A percentile compares a stretch with the other conserved stretches of the same genome.
Evolutionary conservation across 1,140 invertebrate genomes (phyloP).

Genomic region (Glomeris maerens): DNA sequence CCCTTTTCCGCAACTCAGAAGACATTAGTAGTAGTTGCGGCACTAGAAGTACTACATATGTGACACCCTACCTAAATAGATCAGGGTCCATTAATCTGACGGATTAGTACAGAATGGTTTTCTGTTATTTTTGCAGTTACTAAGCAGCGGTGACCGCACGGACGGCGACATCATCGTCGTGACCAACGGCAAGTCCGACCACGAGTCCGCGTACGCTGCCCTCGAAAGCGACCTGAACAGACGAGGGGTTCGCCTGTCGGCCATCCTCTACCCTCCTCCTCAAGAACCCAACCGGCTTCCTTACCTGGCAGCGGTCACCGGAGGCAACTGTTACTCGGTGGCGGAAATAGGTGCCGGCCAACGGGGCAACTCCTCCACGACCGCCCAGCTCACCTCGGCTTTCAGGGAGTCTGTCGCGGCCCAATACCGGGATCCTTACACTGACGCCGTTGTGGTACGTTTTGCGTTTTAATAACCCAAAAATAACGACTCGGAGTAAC

Average conservation of each 20-base stretch:
- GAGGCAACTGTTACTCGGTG: neutral
- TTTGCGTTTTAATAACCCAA: neutral
- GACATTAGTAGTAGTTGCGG: no score
- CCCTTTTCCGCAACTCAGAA: no score
- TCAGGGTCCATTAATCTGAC: no score
- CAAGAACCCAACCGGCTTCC: neutral
- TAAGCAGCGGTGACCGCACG: no score
- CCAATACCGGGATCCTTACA: neutral
- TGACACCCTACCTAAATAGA: no score
- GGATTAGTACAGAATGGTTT: no score
- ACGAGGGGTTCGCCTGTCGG: neutral
- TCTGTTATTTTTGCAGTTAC: no score
- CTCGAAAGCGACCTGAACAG: neutral
- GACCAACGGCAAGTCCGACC: neutral
- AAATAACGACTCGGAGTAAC: no score
- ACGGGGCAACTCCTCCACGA: neutral
- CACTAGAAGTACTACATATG: no score
- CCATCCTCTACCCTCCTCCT: neutral
- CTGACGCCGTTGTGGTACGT: neutral
- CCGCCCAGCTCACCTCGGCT: neutral
- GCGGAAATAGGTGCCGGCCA: constrained; percentile 2
- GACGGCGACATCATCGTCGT: neutral
- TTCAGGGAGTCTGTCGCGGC: neutral
- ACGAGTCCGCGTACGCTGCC: neutral
- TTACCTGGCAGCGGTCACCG: neutral